Percentiles rank a stretch among this genome's conserved stretches.
Conservation (phyloP, 2,888 invertebrate species). For the Sarcophaga rosellei region DNA sequence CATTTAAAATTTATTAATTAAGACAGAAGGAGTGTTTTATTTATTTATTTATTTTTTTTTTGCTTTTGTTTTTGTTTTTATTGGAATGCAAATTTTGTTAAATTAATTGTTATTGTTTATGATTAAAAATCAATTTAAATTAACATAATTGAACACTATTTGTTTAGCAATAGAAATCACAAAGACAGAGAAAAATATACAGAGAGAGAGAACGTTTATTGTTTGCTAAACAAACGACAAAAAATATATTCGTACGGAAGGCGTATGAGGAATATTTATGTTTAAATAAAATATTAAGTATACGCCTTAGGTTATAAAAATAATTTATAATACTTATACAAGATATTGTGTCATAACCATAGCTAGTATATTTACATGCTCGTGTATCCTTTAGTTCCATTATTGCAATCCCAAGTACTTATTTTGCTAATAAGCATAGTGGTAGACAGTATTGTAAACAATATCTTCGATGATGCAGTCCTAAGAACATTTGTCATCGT, state of each 20-base stretch:
- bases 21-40: neutral
- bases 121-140: constrained; percentile 32
- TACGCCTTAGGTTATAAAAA: neutral
- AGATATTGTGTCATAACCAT: too few relatives aligned
- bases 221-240: neutral
- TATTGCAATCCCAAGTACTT: too few relatives aligned
- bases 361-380: too few relatives aligned
- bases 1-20: neutral
- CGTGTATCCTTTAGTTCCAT: too few relatives aligned
- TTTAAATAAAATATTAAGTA: neutral
- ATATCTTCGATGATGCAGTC: too few relatives aligned
- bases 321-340: neutral
- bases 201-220: neutral
- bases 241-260: neutral
- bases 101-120: constrained; percentile 35
- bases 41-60: too few relatives aligned
- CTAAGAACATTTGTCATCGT: too few relatives aligned
- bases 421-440: too few relatives aligned
- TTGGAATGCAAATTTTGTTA: neutral
- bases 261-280: neutral
- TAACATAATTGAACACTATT: neutral
- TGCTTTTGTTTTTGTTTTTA: neutral
- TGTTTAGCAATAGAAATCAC: neutral
- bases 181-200: neutral
- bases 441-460: too few relatives aligned